phyloP scores from a whole-genome alignment of 2,797 vertebrate genomes.

The Galago senegalensis region DNA sequence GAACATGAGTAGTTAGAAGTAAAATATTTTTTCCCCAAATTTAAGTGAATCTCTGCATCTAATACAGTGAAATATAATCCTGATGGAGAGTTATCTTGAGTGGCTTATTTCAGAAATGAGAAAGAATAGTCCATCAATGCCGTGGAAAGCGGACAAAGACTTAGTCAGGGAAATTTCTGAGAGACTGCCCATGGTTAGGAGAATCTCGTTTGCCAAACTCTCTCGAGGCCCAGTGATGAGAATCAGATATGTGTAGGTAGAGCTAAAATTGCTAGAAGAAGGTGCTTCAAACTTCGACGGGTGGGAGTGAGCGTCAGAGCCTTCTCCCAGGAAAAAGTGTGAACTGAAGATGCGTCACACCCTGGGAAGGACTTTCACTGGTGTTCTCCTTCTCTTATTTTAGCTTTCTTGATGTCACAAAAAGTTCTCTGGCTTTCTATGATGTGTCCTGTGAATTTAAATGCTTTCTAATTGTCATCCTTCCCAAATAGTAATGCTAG shows the following conservation, averaged over 20 bases:
- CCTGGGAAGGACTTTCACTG: background rate
- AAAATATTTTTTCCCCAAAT: background rate
- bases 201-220: background rate
- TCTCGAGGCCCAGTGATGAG: background rate
- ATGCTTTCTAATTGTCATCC: background rate
- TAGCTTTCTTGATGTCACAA: background rate
- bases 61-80: background rate
- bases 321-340: no score
- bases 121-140: background rate
- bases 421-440: constrained; percentile 13
- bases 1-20: background rate
- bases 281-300: background rate
- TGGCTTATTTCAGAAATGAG: constrained; percentile 1
- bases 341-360: background rate
- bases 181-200: background rate
- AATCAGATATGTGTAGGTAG: background rate
- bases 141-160: background rate
- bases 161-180: background rate
- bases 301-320: background rate
- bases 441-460: background rate
- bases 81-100: background rate
- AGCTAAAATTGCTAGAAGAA: background rate
- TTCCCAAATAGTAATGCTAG: background rate
- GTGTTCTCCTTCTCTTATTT: background rate
- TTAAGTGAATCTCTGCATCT: constrained; percentile 29